Percentiles rank a stretch among this genome's conserved stretches.
phyloP scores from a whole-genome alignment of 2,797 vertebrate species.

The Phylloscopus collybita region DNA sequence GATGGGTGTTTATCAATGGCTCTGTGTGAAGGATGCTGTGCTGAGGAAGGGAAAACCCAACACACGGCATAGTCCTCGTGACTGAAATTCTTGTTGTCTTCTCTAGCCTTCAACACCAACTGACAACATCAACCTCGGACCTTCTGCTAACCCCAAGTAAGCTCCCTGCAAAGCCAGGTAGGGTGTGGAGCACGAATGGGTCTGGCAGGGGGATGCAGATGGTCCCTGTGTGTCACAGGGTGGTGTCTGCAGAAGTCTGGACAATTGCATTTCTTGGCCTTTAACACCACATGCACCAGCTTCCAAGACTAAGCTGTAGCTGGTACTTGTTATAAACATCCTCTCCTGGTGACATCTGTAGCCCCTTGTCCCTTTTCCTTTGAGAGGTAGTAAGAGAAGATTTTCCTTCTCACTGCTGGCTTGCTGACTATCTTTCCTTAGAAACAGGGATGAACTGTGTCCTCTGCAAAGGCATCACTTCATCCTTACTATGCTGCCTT shows the following conservation, averaged over 20 bases:
- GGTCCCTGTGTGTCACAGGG: not conserved
- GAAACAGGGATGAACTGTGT: not conserved
- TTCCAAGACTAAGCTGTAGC: not conserved
- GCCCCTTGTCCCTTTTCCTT: not conserved
- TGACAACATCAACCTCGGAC: slow-evolving; percentile 92
- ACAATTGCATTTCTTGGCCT: not conserved
- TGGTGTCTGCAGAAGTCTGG: not conserved
- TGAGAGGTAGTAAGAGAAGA: not conserved
- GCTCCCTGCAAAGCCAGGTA: slow-evolving; percentile 64
- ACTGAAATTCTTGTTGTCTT: not conserved
- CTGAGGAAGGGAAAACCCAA: not conserved
- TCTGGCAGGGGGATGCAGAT: not conserved
- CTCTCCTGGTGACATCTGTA: not conserved
- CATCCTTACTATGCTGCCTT: not conserved
- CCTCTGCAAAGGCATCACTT: not conserved
- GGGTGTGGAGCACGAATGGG: not conserved
- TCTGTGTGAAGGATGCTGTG: not conserved
- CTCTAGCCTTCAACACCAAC: slow-evolving; percentile 75
- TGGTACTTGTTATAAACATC: not conserved
- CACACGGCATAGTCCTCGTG: too few species aligned
- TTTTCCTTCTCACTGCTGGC: not conserved
- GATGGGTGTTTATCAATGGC: not conserved
- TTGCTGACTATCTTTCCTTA: not conserved
- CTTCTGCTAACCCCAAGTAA: slow-evolving; percentile 97
- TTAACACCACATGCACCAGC: not conserved